Evolutionary conservation across 2,797 vertebrate genomes (phyloP).

Genomic region (Acipenser transmontanus): DNA sequence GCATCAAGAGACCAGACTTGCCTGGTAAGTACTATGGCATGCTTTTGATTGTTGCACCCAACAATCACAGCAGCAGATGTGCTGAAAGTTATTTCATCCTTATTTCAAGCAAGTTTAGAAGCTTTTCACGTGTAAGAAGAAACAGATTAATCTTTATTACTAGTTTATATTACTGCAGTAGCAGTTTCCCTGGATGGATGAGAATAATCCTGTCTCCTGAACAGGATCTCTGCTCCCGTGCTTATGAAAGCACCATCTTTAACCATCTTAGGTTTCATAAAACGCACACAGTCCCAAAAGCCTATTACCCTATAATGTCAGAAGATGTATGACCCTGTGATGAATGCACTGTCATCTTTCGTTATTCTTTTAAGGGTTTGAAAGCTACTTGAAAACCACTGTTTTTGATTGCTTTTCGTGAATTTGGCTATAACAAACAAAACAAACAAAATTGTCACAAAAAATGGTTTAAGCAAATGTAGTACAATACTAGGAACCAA

Average conservation of each 20-base stretch:
- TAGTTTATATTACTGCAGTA: conserved; percentile 69
- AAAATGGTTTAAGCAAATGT: conserved; percentile 1
- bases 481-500: conserved; percentile 10
- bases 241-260: conserved; percentile 60
- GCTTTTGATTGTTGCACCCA: conserved; percentile 23
- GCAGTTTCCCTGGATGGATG: conserved; percentile 30
- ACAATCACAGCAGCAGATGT: conserved; percentile 37
- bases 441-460: neutral
- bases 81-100: conserved; percentile 71
- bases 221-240: conserved; percentile 58
- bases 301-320: conserved; percentile 75
- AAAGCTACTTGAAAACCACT: conserved; percentile 55
- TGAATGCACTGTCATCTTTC: conserved; percentile 79
- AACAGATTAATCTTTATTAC: conserved; percentile 81
- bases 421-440: conserved; percentile 16
- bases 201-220: conserved; percentile 61
- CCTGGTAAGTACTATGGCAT: conserved; percentile 80
- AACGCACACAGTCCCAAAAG: conserved; percentile 60
- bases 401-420: conserved; percentile 42
- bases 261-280: conserved; percentile 77
- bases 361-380: conserved; percentile 73
- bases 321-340: conserved; percentile 73
- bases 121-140: conserved; percentile 63
- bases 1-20: conserved; percentile 92
- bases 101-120: conserved; percentile 74